phyloP scores from a whole-genome alignment of 2,113 vertebrate species.

The Sisor rabdophorus region DNA sequence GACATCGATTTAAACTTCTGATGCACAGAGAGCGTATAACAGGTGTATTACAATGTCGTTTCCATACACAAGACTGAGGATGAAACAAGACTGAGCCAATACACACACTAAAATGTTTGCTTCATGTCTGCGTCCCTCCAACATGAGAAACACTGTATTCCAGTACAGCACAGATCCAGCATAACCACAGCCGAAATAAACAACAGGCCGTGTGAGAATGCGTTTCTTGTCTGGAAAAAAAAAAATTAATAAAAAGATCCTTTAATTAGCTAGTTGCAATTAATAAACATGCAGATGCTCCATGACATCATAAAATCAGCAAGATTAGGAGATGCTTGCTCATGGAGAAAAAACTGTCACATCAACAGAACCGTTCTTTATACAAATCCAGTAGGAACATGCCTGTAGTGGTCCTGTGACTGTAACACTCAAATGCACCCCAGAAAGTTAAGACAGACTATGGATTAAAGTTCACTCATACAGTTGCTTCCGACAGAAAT shows the following conservation, averaged over 20 bases:
- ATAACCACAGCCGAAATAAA: not conserved
- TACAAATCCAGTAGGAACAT: not conserved
- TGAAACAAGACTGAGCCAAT: not conserved
- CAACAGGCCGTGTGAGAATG: not conserved
- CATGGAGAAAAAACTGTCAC: not conserved
- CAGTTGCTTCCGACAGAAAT: too few relatives aligned
- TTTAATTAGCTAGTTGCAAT: not conserved
- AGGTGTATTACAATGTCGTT: constrained; percentile 12
- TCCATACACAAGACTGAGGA: constrained; percentile 4
- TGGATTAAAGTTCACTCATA: too few relatives aligned
- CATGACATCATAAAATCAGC: not conserved
- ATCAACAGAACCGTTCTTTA: not conserved
- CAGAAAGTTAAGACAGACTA: too few relatives aligned
- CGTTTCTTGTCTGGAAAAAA: not conserved
- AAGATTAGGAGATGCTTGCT: not conserved
- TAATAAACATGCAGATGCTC: not conserved
- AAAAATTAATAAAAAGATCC: too few relatives aligned
- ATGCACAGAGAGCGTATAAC: constrained; percentile 8
- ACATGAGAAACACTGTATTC: too few relatives aligned
- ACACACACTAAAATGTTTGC: not conserved
- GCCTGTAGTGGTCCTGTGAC: too few relatives aligned
- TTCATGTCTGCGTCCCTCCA: too few relatives aligned
- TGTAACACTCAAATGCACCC: too few relatives aligned
- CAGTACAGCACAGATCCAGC: too few relatives aligned
- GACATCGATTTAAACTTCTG: constrained; percentile 4